Conservation (phyloP, 1,140 invertebrate species). For the Babylonia areolata region DNA sequence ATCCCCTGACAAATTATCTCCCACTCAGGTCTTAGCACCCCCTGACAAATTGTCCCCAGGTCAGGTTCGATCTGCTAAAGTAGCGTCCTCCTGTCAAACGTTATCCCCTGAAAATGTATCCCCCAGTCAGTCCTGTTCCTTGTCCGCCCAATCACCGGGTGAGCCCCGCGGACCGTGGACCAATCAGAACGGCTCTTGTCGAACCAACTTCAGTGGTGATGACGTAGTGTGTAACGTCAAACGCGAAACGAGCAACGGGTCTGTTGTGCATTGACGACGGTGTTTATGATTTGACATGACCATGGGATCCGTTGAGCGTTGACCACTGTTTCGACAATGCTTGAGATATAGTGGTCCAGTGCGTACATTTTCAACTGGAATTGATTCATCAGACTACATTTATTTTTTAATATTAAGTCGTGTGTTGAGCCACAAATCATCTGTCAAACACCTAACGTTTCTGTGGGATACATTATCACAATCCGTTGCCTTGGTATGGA, state of each 20-base stretch:
- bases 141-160: background rate
- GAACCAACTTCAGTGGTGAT: background rate
- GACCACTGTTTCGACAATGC: too few species aligned
- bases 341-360: too few species aligned
- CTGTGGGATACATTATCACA: too few species aligned
- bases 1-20: background rate
- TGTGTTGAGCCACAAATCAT: too few species aligned
- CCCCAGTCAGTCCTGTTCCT: background rate
- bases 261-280: background rate
- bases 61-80: background rate
- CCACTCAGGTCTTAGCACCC: background rate
- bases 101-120: background rate
- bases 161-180: background rate
- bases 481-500: too few species aligned
- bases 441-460: too few species aligned
- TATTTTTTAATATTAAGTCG: too few species aligned
- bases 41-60: background rate
- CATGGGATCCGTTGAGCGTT: too few species aligned
- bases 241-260: background rate
- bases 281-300: too few species aligned
- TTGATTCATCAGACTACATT: too few species aligned
- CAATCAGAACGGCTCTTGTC: conserved; percentile 24
- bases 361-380: too few species aligned
- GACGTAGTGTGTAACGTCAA: background rate
- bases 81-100: background rate